A percentile compares a stretch with the other conserved stretches of the same genome.
Conservation (phyloP, 2,888 invertebrate genomes). For the Drosophila mimica region DNA sequence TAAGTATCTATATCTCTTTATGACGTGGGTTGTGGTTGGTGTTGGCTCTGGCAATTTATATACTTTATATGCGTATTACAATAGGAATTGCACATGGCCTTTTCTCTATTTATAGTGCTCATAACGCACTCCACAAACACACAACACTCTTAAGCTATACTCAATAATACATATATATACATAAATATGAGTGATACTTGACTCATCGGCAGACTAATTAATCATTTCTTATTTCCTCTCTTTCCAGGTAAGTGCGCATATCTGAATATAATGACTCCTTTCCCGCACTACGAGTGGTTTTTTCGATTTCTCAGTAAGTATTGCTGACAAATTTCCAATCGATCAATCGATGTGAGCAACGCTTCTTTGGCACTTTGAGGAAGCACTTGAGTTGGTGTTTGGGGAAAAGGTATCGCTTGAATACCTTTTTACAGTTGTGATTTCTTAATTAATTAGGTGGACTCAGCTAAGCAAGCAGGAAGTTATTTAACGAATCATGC, state of each 20-base stretch:
- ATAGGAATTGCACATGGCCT: conserved; percentile 13
- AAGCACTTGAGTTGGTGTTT: conserved; percentile 42
- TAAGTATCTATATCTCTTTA: conserved; percentile 19
- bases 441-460: conserved; percentile 65
- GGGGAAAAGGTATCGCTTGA: conserved; percentile 61
- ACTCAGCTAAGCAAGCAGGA: conserved; percentile 60
- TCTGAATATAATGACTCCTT: conserved; percentile 18
- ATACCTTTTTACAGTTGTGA: conserved; percentile 45
- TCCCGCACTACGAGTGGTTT: too few species aligned
- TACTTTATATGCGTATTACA: not conserved
- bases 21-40: conserved; percentile 51
- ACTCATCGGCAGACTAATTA: conserved; percentile 47
- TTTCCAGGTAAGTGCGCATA: conserved; percentile 62
- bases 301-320: conserved; percentile 22
- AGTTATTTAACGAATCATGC: conserved; percentile 54
- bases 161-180: not conserved
- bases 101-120: not conserved
- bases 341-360: conserved; percentile 63
- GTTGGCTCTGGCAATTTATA: conserved; percentile 28
- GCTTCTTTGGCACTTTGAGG: conserved; percentile 24
- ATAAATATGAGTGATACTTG: conserved; percentile 10
- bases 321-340: conserved; percentile 24
- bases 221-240: conserved; percentile 47
- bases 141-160: not conserved
- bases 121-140: conserved; percentile 3